Conservation (phyloP, 2,113 vertebrate genomes). For the Oryzias curvinotus region DNA sequence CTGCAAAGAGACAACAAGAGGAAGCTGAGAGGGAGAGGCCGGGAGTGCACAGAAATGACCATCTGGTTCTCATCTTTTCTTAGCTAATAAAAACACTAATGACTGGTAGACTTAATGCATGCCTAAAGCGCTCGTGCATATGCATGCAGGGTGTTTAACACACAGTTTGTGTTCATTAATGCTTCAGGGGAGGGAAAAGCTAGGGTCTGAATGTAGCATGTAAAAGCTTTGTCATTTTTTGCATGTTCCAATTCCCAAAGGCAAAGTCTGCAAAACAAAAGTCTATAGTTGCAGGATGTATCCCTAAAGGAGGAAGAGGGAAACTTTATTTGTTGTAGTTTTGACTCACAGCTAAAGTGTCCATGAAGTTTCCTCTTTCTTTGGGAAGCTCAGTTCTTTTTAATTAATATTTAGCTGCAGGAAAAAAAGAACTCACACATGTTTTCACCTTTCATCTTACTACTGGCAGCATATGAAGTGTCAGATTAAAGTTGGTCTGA, state of each 20-base stretch:
- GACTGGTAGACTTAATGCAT: constrained; percentile 48
- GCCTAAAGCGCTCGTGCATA: constrained; percentile 9
- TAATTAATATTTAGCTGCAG: too few species aligned
- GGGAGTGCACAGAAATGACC: constrained; percentile 53
- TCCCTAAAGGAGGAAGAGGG: constrained; percentile 1
- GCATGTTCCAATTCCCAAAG: constrained; percentile 16
- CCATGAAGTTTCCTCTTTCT: too few species aligned
- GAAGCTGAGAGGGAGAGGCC: constrained; percentile 47
- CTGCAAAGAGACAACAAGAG: constrained; percentile 1
- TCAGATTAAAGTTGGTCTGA: constrained; percentile 21
- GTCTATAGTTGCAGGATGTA: constrained; percentile 12
- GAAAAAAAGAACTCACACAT: constrained; percentile 19
- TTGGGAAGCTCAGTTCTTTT: too few species aligned
- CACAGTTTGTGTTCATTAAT: constrained; percentile 1
- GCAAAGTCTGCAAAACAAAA: constrained; percentile 30
- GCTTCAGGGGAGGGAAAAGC: neutral
- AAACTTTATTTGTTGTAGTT: constrained; percentile 4
- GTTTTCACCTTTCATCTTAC: constrained; percentile 14
- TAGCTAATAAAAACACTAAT: constrained; percentile 66
- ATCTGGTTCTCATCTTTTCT: constrained; percentile 69
- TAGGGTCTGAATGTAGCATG: constrained; percentile 25
- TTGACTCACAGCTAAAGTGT: constrained; percentile 3
- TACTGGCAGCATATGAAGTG: constrained; percentile 23
- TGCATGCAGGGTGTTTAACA: constrained; percentile 6
- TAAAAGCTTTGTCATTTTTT: constrained; percentile 32